phyloP scores from a whole-genome alignment of 2,888 invertebrate species.

The Cryptus armator region DNA sequence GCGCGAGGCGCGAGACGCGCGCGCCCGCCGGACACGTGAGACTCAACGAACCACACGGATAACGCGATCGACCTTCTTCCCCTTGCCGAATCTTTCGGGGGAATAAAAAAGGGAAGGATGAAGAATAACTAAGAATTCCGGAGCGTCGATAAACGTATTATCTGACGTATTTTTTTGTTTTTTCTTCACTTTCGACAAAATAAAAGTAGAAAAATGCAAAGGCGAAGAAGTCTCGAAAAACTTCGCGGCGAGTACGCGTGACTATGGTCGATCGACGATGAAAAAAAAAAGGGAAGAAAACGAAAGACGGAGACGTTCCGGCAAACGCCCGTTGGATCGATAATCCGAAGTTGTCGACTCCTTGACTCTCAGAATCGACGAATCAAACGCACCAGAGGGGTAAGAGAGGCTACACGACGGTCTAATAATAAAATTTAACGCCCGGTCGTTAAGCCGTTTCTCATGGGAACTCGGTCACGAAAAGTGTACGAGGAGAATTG shows the following conservation, averaged over 20 bases:
- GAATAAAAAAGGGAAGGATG: not conserved
- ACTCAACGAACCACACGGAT: constrained; percentile 45
- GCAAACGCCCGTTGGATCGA: constrained; percentile 56
- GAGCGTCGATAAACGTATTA: not conserved
- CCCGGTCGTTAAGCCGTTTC: constrained; percentile 24
- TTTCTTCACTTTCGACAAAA: constrained; percentile 4
- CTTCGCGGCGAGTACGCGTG: constrained; percentile 25
- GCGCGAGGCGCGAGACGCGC: constrained; percentile 61
- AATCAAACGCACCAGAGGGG: constrained; percentile 47
- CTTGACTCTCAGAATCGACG: constrained; percentile 44
- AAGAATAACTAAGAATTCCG: not conserved
- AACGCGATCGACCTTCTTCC: constrained; percentile 74
- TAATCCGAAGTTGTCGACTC: constrained; percentile 39
- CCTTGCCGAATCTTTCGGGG: not conserved
- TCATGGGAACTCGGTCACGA: constrained; percentile 27
- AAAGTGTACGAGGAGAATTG: constrained; percentile 9
- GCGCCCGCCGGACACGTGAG: constrained; percentile 72
- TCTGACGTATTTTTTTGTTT: not conserved
- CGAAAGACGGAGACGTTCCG: constrained; percentile 1
- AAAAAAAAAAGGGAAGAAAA: constrained; percentile 2
- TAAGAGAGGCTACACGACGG: constrained; percentile 14
- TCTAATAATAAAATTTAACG: constrained; percentile 55
- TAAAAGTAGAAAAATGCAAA: constrained; percentile 16
- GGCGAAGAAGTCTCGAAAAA: constrained; percentile 45
- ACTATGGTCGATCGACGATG: constrained; percentile 40